Conservation (phyloP, 2,113 vertebrate species). For the Rissa tridactyla region DNA sequence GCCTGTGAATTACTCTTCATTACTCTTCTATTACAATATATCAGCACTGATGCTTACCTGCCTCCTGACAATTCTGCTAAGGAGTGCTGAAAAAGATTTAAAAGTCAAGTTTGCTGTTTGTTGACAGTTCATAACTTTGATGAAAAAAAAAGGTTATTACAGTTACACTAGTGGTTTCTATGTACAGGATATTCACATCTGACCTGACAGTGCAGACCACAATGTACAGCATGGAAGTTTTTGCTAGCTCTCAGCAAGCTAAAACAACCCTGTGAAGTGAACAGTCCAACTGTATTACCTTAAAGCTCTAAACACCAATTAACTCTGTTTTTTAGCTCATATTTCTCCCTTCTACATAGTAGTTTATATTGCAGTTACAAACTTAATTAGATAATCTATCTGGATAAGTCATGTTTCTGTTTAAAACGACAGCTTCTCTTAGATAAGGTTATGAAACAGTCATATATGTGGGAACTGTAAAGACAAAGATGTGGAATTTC, state of each 20-base stretch:
- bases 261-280: not conserved
- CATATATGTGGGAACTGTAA: not conserved
- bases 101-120: not conserved
- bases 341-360: not conserved
- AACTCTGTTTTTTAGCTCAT: not conserved
- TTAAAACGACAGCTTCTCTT: slow-evolving; percentile 27
- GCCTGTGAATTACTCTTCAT: not conserved
- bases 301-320: not conserved
- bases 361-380: not conserved
- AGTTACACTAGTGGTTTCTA: not conserved
- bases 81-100: not conserved
- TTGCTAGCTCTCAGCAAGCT: not conserved
- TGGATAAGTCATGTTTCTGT: not conserved
- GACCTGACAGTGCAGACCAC: not conserved
- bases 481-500: not conserved
- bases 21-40: not conserved
- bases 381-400: slow-evolving; percentile 22
- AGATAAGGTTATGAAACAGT: slow-evolving; percentile 32
- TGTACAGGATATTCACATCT: not conserved
- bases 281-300: not conserved
- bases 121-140: not conserved
- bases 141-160: not conserved
- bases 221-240: rapidly evolving
- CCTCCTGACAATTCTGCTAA: not conserved
- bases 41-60: not conserved